These are phyloP conservation scores for Enteromius treurensis DNA, from an alignment of 2,797 vertebrate genomes.

Conservation along the genomic window DNA sequence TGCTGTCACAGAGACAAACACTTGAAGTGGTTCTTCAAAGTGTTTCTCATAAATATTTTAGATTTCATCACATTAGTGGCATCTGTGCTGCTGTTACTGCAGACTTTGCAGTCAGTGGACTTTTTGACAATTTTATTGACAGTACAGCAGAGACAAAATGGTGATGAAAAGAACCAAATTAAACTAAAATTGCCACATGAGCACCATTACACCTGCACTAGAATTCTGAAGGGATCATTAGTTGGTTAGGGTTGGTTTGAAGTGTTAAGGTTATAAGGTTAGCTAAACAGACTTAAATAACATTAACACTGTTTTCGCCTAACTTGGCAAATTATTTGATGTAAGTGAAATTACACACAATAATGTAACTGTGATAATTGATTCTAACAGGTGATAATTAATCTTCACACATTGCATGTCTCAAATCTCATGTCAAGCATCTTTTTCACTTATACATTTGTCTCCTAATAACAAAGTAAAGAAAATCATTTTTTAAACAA, in stretches of 20 bases:
- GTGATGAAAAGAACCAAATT: neutral
- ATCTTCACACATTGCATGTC: neutral
- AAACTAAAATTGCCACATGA: neutral
- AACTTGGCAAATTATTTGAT: neutral
- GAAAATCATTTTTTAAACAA: neutral
- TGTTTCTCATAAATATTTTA: constrained; percentile 13
- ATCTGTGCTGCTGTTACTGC: neutral
- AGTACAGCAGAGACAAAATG: neutral
- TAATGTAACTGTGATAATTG: neutral
- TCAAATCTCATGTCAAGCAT: neutral
- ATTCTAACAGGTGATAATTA: neutral
- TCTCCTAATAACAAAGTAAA: neutral
- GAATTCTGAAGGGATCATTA: neutral
- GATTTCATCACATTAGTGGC: neutral
- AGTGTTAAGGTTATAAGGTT: neutral
- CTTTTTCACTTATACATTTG: neutral
- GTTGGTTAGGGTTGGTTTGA: constrained; percentile 17
- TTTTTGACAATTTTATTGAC: neutral
- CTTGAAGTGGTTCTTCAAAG: neutral
- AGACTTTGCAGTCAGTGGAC: neutral
- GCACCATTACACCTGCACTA: no score
- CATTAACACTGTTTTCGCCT: neutral
- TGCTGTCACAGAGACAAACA: neutral
- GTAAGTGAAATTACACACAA: neutral
- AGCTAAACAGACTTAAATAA: neutral